A percentile compares a stretch with the other conserved stretches of the same genome.
phyloP scores from a whole-genome alignment of 92 coral and sea anemone genomes.

The Bergia sp. region DNA sequence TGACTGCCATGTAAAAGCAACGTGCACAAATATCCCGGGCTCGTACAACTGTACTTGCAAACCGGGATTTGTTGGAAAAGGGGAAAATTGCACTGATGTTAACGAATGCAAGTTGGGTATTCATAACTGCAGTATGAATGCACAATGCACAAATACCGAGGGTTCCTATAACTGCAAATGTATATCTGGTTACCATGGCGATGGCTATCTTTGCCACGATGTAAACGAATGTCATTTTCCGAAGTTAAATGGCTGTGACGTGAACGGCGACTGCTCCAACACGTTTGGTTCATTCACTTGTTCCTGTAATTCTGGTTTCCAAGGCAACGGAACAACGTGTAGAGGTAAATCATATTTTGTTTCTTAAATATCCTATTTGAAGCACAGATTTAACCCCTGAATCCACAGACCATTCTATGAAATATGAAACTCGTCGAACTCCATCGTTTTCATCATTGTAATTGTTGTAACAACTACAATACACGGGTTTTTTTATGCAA shows the following conservation, averaged over 20 bases:
- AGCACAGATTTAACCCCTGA: too few species aligned
- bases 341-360: not conserved
- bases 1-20: slow-evolving; percentile 21
- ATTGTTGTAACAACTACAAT: too few species aligned
- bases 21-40: not conserved
- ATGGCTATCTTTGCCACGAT: not conserved
- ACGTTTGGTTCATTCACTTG: slow-evolving; percentile 28
- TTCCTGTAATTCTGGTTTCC: slow-evolving; percentile 18
- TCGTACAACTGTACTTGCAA: slow-evolving; percentile 25
- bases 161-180: slow-evolving; percentile 26
- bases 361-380: too few species aligned
- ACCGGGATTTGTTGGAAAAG: slow-evolving; percentile 20
- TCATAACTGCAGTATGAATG: slow-evolving; percentile 15
- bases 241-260: not conserved
- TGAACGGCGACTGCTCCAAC: slow-evolving; percentile 24
- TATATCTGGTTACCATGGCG: slow-evolving; percentile 12
- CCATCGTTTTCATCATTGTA: not conserved
- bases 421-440: not conserved
- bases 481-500: too few species aligned
- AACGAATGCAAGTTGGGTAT: not conserved
- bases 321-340: slow-evolving; percentile 15
- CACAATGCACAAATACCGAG: slow-evolving; percentile 13
- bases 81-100: slow-evolving; percentile 6
- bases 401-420: too few species aligned
- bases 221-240: slow-evolving; percentile 16